phyloP scores from a whole-genome alignment of 2,888 invertebrate species.

The Tinea semifulvella region DNA sequence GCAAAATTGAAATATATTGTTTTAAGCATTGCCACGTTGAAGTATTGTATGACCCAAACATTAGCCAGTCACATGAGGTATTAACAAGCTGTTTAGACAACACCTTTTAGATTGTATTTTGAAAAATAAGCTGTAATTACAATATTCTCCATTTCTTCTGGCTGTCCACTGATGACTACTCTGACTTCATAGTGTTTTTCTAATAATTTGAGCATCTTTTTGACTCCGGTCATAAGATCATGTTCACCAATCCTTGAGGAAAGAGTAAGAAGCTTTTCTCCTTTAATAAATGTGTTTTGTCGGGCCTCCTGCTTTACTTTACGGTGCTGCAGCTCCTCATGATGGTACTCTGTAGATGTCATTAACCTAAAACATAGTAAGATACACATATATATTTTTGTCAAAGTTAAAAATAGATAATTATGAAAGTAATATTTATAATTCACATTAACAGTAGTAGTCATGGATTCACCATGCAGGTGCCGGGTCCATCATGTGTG shows the following conservation, averaged over 20 bases:
- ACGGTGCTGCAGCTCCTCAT: conserved; percentile 66
- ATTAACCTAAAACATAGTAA: conserved; percentile 53
- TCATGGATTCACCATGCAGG: no score
- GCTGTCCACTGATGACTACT: conserved; percentile 62
- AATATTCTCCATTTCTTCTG: conserved; percentile 35
- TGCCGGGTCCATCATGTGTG: no score
- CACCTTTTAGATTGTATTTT: background rate
- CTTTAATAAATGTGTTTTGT: conserved; percentile 52
- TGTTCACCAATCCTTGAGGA: conserved; percentile 70
- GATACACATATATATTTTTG: no score
- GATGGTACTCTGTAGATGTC: conserved; percentile 70
- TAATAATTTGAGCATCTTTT: conserved; percentile 72
- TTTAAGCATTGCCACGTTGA: background rate
- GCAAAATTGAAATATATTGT: no score
- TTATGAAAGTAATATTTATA: no score
- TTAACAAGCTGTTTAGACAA: no score
- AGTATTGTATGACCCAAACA: background rate
- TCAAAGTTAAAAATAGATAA: no score
- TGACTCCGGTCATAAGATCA: conserved; percentile 71
- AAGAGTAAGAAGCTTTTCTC: conserved; percentile 71
- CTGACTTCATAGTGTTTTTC: conserved; percentile 72
- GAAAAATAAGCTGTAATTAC: background rate
- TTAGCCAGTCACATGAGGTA: no score
- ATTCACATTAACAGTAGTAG: no score
- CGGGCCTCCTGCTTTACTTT: conserved; percentile 53